Evolutionary conservation across 2,797 vertebrate species (phyloP), one percentile per base, ranked within the genome.

Genomic region (Molossus alvarezi): DNA sequence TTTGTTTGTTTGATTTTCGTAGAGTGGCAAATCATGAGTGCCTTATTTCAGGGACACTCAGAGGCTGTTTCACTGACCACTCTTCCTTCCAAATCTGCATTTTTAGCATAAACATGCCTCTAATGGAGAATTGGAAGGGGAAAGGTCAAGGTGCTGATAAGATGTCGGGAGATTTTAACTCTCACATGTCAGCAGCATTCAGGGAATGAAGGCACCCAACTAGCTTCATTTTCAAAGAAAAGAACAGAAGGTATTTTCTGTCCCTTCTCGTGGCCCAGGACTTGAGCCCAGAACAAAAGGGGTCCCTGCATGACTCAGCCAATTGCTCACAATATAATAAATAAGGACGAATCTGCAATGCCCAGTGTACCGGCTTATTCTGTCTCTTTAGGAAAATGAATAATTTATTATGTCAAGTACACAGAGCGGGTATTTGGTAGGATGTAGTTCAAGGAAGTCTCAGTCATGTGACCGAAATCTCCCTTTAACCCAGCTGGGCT

Each of bases 1-100:
- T 41, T 45, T 45, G 3, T 45, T 98, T 33, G 33, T 33, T 33
- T 33, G 33, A 97, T 97, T 41, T 96, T 95, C 51, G 0, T 90
- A 60, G 55, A 95, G 80, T 95, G 95, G 97, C 95, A 98, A 98
- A 98, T 98, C 97, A 97, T 65, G 41, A 98, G 96, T 76, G 91
- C 90, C 95, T 98, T 98, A 97, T 98, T 98, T 98, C 80, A 96
- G 96, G 97, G 95, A 92, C 95, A 96, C 92, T 96, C 92, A 76
- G n/a, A 85, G 90, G 82, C 53, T 23, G 13, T 94, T 96, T 95
- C 45, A 62, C 90, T 62, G 91, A 88, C 96, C 84, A 85, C 88
- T 95, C 6, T 45, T 45, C 72, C 69, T 75, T 96, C 97, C 97
- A 95, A 98, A 97, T 95, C 88, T 95, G 88, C 94, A 92, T 98